Base-by-base conservation (phyloP, 2,113 vertebrate genomes). In the Cynocephalus volans region DNA sequence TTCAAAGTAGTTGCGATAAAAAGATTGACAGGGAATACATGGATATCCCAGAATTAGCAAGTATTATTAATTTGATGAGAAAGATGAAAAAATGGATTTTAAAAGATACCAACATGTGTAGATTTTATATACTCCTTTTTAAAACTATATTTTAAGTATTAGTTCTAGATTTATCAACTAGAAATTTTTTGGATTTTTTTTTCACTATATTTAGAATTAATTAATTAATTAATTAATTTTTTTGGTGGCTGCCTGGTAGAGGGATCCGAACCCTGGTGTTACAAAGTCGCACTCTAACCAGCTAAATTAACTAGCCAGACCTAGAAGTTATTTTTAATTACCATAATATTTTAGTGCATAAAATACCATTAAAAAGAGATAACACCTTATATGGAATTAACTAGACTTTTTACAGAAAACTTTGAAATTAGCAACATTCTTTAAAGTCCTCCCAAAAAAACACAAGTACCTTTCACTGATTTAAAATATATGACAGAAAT, bases 391-490 rank as follows among this genome's bases (percentile, higher is more conserved):
- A 19, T 83, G 97, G 95, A 85, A 92, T 41, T 97, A 95, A 1
- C 0, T 5, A 62, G 67, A 96, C 70, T 94, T 97, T 88, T 96
- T 58, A 94, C 31, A 91, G 24, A 97, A 92, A 95, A 60, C 36
- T 77, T 95, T 98, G 86, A 97, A 70, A 93, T 81, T 94, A 95
- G 86, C 98, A 96, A 97, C 82, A 97, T 97, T 97, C 89, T 83
- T 88, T 96, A 92, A 98, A 56, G 28, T 73, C 36, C 79, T 90
- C 54, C 41, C 3, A 41, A 92, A 97, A 94, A 81, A 26, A 96
- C 97, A 60, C 13, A 97, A 94, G 56, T 2, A 80, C 15, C 3
- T 81, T 81, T 84, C 88, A 97, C 6, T 87, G n/a, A 80, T 96
- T 89, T 96, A 93, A 97, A 67, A 84, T 67, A 65, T 69, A 36